Evolutionary conservation across 2,888 invertebrate genomes (phyloP), one percentile per base, ranked within the genome.

Genomic region (Rotaria sp.): DNA sequence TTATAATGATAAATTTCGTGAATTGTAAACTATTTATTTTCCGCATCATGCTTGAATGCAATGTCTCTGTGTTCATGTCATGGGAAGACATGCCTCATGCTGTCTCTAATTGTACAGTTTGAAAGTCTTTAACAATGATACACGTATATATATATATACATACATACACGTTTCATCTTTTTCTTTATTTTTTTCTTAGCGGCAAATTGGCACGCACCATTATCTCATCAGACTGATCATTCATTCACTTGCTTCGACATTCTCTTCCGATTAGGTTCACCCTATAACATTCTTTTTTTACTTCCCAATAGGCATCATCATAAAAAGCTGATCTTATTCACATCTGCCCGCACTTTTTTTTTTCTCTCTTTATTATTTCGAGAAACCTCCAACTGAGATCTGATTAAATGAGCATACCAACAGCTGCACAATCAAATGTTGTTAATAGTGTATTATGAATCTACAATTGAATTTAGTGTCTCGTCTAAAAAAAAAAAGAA

Each of bases 391-490:
- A 67, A 67, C 67, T 67, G 67, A 67, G 67, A 67, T 67, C 67
- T 67, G 67, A 67, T 67, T 67, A 67, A 67, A 67, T 67, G 67
- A 67, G 67, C 67, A 67, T 67, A 67, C 67, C 67, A 67, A 67
- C 67, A 67, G 67, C 67, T 67, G 67, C 67, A 67, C 21, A 67
- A 67, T 67, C 67, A 67, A 67, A 67, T 67, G 67, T 67, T 67
- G 67, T 67, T 67, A 67, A 67, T 67, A 67, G 67, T 55, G 26
- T 55, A 55, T 55, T 55, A 55, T 55, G 67, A 35, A 67, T 67
- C 35, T 67, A 38, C 67, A 67, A 67, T 67, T 67, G 35, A 35
- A 67, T 67, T 67, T 67, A 67, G 50, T 35, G 35, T 35, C 21
- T 67, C 30, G 55, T 18, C 67, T 38, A 13, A 59, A 7, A 30